phyloP scores from a whole-genome alignment of 2,113 vertebrate genomes.

The Chlorocebus sabaeus region DNA sequence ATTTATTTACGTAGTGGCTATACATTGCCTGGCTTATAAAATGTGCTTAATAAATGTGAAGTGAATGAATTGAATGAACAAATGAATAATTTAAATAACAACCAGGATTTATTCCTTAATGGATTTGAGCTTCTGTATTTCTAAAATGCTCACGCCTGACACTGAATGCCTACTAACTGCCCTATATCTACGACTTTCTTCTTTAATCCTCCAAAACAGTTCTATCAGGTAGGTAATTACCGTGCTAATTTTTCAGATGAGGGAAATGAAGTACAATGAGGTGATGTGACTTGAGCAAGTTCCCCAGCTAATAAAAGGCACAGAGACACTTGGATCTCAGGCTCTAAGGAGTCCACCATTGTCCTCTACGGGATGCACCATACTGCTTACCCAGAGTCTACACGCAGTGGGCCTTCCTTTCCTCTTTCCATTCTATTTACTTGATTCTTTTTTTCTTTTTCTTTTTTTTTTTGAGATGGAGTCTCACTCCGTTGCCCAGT shows the following conservation, averaged over 20 bases:
- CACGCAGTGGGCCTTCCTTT: neutral
- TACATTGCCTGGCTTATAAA: neutral
- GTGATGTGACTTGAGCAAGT: neutral
- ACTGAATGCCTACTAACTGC: neutral
- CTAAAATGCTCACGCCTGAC: neutral
- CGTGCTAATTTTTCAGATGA: neutral
- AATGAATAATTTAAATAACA: neutral
- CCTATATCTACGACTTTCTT: neutral
- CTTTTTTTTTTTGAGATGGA: no score
- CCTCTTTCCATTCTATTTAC: neutral
- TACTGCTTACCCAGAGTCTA: neutral
- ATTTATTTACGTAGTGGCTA: neutral
- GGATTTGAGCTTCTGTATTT: neutral
- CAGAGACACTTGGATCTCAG: neutral
- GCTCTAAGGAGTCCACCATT: accelerated
- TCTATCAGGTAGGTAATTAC: neutral
- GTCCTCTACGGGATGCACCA: neutral
- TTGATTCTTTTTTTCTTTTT: neutral
- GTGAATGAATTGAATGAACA: neutral
- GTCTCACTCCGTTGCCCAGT: no score
- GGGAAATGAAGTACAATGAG: neutral
- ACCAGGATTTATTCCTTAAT: neutral
- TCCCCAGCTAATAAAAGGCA: neutral
- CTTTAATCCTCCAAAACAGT: neutral
- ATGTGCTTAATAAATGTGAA: neutral